Percentiles rank a stretch among this genome's conserved stretches.
Conservation (phyloP, 2,113 vertebrate species). For the Gnathonemus echidnorhynchus region DNA sequence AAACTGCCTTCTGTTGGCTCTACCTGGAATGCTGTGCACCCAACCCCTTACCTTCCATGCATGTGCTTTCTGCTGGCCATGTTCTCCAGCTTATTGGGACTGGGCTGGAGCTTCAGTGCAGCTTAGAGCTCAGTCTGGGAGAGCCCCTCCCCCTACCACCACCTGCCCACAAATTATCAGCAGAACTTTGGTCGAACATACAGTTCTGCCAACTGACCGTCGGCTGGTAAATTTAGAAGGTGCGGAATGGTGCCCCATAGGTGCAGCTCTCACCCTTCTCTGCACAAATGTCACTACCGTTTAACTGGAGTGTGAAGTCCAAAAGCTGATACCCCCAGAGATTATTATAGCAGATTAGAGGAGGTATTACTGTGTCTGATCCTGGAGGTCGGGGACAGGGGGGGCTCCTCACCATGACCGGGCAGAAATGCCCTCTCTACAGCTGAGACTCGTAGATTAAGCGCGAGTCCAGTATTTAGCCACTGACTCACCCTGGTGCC, state of each 20-base stretch:
- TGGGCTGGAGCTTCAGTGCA: neutral
- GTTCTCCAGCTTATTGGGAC: neutral
- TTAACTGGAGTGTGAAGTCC: neutral
- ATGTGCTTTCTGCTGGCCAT: neutral
- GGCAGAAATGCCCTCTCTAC: neutral
- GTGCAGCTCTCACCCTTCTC: neutral
- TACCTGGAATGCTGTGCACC: neutral
- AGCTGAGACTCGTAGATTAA: neutral
- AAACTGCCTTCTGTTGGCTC: neutral
- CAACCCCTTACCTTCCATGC: neutral
- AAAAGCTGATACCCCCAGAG: neutral
- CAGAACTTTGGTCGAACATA: neutral
- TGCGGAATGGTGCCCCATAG: neutral
- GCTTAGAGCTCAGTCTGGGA: neutral
- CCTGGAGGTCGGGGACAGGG: neutral
- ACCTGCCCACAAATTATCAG: neutral
- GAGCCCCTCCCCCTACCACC: neutral
- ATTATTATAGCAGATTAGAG: neutral
- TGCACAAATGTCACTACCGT: neutral
- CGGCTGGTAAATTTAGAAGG: neutral
- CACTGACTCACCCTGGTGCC: slow-evolving; percentile 6
- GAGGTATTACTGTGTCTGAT: neutral
- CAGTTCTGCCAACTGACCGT: neutral
- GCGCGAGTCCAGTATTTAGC: neutral
- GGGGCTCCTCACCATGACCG: neutral